Conservation (phyloP, 2,888 invertebrate genomes). For the Toxonevra muliebris region DNA sequence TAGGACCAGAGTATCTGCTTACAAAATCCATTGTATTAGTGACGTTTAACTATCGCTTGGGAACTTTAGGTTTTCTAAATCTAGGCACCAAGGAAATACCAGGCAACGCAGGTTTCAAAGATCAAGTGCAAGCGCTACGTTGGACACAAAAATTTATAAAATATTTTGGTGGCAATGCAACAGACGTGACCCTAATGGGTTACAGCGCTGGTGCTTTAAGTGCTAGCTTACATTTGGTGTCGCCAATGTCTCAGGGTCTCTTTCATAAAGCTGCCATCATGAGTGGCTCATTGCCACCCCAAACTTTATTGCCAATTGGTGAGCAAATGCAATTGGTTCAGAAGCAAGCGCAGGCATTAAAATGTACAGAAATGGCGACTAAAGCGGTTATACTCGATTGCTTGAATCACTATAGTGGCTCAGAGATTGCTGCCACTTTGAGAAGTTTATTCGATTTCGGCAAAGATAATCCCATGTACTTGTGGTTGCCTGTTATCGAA, state of each 20-base stretch:
- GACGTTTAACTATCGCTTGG: slow-evolving; percentile 71
- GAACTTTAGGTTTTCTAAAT: slow-evolving; percentile 67
- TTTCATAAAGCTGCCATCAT: slow-evolving; percentile 69
- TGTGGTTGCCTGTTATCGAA: slow-evolving; percentile 68
- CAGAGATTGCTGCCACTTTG: slow-evolving; percentile 42
- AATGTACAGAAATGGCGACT: slow-evolving; percentile 57
- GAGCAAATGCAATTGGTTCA: slow-evolving; percentile 66
- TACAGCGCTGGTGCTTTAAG: slow-evolving; percentile 58
- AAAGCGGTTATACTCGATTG: slow-evolving; percentile 64
- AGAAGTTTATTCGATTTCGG: slow-evolving; percentile 49
- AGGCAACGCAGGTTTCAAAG: slow-evolving; percentile 70
- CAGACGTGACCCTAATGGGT: slow-evolving; percentile 67
- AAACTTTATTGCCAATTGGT: slow-evolving; percentile 51
- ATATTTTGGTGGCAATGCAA: slow-evolving; percentile 68
- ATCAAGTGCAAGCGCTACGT: slow-evolving; percentile 68
- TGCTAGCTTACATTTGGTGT: slow-evolving; percentile 59
- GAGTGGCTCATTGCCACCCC: slow-evolving; percentile 64
- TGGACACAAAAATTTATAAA: slow-evolving; percentile 68
- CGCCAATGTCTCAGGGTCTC: slow-evolving; percentile 58
- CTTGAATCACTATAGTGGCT: slow-evolving; percentile 55
- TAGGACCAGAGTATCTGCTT: slow-evolving; percentile 70
- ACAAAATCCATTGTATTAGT: slow-evolving; percentile 71
- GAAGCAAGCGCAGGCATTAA: slow-evolving; percentile 65
- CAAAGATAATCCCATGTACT: slow-evolving; percentile 51
- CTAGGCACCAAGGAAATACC: slow-evolving; percentile 67